Base-by-base conservation (phyloP, 2,113 vertebrate species). In the Centropus bengalensis region DNA sequence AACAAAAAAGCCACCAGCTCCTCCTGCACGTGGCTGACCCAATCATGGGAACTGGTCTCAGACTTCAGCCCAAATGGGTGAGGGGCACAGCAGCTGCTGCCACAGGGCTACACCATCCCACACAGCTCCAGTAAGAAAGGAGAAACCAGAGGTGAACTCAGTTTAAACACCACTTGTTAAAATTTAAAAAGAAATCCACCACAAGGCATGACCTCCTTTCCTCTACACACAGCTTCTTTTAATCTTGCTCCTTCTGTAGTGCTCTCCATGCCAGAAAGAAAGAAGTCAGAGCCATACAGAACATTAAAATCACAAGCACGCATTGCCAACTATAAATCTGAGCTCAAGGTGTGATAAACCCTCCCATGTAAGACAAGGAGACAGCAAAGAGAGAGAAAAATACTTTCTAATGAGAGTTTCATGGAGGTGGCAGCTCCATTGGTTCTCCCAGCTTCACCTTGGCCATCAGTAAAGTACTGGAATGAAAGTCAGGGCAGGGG, bases 381-480 rank as follows among this genome's bases (percentile, higher is more conserved):
- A 40, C 36, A 68, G 62, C 38, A 91, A 79, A 94, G 77, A 54
- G 33, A 54, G 32, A 82, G 54, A 45, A 73, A 64, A 82, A 7
- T 12, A 18, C n/a, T 73, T 88, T 21, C 75, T 80, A 69, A 77
- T 15, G 77, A 75, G 79, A 49, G 52, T 83, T 88, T 56, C 33
- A 17, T 0, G 11, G 64, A 80, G 59, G 44, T 1, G 2, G 59
- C 64, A 86, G 73, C 88, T 83, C 56, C 2, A 1, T 33, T 56
- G 77, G 82, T 79, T 60, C 70, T 73, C 44, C 52, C 58, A 9
- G 82, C 91, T 73, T 97, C 96, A 96, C 91, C 91, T 89, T 92
- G 81, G 38, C 49, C 2, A 0, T 17, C 0, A 0, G 24, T 4
- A 82, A 75, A 59, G 68, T 73, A 56, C 51, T 1, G 0, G 76